These are phyloP conservation scores for Anadara kagoshimensis DNA, from an alignment of 1,140 invertebrate genomes.

Conservation along the genomic window DNA sequence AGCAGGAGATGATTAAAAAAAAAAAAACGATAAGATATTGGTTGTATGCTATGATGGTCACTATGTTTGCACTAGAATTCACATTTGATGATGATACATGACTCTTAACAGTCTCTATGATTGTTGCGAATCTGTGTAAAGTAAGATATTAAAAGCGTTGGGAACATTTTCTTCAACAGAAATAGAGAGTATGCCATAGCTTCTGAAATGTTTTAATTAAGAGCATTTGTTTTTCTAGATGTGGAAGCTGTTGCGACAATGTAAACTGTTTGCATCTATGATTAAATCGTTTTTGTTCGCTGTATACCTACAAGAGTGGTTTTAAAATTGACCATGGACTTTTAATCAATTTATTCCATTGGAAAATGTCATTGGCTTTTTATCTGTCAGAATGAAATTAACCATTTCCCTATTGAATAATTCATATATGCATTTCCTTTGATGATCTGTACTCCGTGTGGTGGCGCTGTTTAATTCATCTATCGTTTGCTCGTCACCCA, in stretches of 20 bases:
- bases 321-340: conserved; percentile 65
- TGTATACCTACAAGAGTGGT: too few relatives aligned
- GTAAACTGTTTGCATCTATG: too few relatives aligned
- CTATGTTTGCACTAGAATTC: conserved; percentile 50
- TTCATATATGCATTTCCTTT: conserved; percentile 67
- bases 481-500: conserved; percentile 21
- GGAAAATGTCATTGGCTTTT: conserved; percentile 48
- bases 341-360: conserved; percentile 55
- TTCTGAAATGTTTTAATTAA: too few relatives aligned
- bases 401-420: conserved; percentile 60
- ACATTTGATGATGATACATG: conserved; percentile 69
- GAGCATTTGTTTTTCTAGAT: too few relatives aligned
- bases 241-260: too few relatives aligned
- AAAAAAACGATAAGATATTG: conserved; percentile 59
- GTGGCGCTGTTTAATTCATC: conserved; percentile 43
- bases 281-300: too few relatives aligned
- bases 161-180: conserved; percentile 53
- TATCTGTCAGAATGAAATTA: conserved; percentile 51
- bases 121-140: conserved; percentile 57
- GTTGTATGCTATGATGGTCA: conserved; percentile 41
- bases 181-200: too few relatives aligned
- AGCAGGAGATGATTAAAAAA: too few relatives aligned
- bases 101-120: conserved; percentile 58
- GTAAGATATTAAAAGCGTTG: conserved; percentile 54
- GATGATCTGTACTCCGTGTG: conserved; percentile 56